Evolutionary conservation across 1,140 invertebrate genomes (phyloP), one percentile per base, ranked within the genome.

Genomic region (Ceratitis capitata): DNA sequence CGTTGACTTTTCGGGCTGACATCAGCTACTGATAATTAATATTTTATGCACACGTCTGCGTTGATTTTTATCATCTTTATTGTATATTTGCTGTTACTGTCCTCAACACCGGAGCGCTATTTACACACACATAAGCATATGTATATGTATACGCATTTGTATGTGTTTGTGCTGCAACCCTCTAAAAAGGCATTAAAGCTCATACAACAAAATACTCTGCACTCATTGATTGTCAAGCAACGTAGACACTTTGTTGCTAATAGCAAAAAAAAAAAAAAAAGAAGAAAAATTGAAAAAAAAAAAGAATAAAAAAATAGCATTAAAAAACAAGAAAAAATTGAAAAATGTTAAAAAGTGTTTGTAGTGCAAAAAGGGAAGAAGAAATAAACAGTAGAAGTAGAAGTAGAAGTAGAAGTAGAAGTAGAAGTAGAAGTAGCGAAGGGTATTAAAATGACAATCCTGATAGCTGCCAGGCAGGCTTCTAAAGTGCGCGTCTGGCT

Each of bases 11-110:
- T 32, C n/a, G 69, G 39, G 69, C 69, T 47, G 69, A 78, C 69
- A 78, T 78, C 47, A 89, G 89, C 89, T 88, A 88, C 89, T 88
- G 89, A 89, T 89, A 89, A 89, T 89, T 89, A 89, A 89, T 89
- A 89, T 89, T 89, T 89, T 89, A 89, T 89, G 89, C 89, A 89
- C 89, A 89, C 89, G 89, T 89, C 89, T 89, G 89, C 89, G 88
- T 89, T 89, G 89, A 89, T 89, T 89, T 89, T 89, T 89, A 89
- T 89, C 89, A 88, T 88, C 89, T 89, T 89, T 89, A 39, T 61
- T 84, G 53, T 84, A 29, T 19, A 74, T 39, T 74, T 39, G 32
- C 26, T 26, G 32, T 14, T 19, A 3, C 69, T 19, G 69, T 26
- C 39, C 69, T 78, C 45, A n/a, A 3, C 39, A 78, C 6, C 14